phyloP scores from a whole-genome alignment of 2,888 invertebrate species.

The Drosophila multiciliata region DNA sequence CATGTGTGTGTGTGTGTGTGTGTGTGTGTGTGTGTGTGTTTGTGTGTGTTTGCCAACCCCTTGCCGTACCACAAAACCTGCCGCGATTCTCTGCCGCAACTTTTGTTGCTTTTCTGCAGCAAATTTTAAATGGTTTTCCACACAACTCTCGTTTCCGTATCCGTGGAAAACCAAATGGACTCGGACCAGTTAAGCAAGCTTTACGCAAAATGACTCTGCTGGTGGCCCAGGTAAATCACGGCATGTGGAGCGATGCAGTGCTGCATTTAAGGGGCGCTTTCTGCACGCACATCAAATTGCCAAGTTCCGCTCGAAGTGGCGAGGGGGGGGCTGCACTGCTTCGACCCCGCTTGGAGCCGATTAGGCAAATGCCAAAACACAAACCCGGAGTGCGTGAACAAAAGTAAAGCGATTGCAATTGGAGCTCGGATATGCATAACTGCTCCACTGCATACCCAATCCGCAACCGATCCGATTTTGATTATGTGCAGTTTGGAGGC shows the following conservation, averaged over 20 bases:
- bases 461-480: too few relatives aligned
- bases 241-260: background rate
- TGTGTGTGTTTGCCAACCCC: conserved; percentile 28
- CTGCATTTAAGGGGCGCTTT: conserved; percentile 7
- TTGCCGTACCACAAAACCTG: conserved; percentile 21
- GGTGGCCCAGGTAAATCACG: background rate
- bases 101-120: conserved; percentile 70
- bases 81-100: conserved; percentile 41
- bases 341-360: too few relatives aligned
- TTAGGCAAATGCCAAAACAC: conserved; percentile 25
- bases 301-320: conserved; percentile 1
- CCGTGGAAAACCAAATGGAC: conserved; percentile 57
- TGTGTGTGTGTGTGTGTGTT: background rate
- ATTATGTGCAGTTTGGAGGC: background rate
- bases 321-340: background rate
- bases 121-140: conserved; percentile 72
- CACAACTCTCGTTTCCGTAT: conserved; percentile 18
- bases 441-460: background rate
- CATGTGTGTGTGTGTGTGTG: background rate
- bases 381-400: conserved; percentile 37
- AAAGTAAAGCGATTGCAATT: conserved; percentile 40
- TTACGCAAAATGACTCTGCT: conserved; percentile 17
- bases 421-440: background rate
- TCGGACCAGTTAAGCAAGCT: conserved; percentile 78
- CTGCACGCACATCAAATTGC: conserved; percentile 28